Evolutionary conservation across 2,888 invertebrate species (phyloP).

Genomic region (Hypsopygia costalis): DNA sequence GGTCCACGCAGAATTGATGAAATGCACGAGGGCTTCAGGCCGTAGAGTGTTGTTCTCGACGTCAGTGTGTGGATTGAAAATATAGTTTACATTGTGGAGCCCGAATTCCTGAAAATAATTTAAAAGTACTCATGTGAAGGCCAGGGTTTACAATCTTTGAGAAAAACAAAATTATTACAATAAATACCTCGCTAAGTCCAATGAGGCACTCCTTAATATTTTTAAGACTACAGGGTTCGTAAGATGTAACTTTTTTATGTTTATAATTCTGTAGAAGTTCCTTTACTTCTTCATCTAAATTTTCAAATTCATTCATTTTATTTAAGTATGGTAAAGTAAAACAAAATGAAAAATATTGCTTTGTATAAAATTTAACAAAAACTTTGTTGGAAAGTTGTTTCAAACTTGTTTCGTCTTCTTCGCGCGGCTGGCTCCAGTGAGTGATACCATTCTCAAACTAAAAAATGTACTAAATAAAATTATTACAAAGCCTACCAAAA

Average conservation of each 20-base stretch:
- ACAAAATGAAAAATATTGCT: no score
- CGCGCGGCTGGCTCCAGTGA: no score
- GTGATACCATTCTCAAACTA: no score
- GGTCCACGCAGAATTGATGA: conserved; percentile 63
- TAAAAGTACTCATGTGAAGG: no score
- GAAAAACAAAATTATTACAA: no score
- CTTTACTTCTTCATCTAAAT: conserved; percentile 65
- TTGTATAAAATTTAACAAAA: no score
- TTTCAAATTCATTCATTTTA: conserved; percentile 39
- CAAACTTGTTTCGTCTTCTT: no score
- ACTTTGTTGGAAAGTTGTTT: no score
- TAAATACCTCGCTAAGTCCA: conserved; percentile 58
- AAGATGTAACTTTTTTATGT: conserved; percentile 57
- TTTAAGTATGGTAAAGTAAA: no score
- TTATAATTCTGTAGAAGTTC: conserved; percentile 66
- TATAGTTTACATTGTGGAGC: conserved; percentile 55
- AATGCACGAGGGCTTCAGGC: conserved; percentile 50
- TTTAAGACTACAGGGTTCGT: conserved; percentile 60
- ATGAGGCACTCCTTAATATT: conserved; percentile 67
- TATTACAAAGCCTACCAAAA: no score
- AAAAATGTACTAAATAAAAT: no score
- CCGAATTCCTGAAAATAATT: conserved; percentile 51
- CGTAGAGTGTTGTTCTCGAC: conserved; percentile 37
- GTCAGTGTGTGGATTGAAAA: conserved; percentile 65
- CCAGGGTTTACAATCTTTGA: no score